Evolutionary conservation across 2,113 vertebrate species (phyloP).

Genomic region (Corythaixoides concolor): DNA sequence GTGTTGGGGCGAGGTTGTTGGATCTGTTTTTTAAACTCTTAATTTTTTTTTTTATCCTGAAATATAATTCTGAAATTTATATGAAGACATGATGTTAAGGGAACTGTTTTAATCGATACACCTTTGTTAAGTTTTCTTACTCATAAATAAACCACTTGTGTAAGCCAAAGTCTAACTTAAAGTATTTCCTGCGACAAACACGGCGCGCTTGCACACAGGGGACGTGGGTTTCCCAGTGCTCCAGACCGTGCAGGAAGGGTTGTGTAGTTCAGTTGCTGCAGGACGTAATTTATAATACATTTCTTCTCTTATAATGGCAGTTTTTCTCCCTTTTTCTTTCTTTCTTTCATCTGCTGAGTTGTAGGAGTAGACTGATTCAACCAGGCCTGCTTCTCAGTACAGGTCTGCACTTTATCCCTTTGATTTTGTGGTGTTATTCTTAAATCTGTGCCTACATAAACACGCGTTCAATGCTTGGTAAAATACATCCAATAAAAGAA

Average conservation of each 20-base stretch:
- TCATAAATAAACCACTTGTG: slow-evolving; percentile 38
- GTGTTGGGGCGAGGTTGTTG: neutral
- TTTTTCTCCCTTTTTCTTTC: neutral
- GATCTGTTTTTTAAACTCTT: neutral
- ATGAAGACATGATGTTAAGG: neutral
- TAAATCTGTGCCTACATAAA: slow-evolving; percentile 43
- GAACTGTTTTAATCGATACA: slow-evolving; percentile 1
- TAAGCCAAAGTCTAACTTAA: slow-evolving; percentile 17
- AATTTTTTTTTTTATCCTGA: slow-evolving; percentile 1
- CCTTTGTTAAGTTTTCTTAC: slow-evolving; percentile 37
- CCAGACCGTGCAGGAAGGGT: neutral
- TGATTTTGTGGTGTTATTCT: slow-evolving; percentile 47
- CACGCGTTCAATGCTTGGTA: slow-evolving; percentile 41
- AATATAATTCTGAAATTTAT: neutral
- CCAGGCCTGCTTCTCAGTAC: slow-evolving; percentile 29
- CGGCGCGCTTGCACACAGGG: neutral
- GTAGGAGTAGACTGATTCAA: slow-evolving; percentile 23
- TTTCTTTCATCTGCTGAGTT: neutral
- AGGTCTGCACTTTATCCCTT: slow-evolving; percentile 58
- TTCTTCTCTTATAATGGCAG: slow-evolving; percentile 35
- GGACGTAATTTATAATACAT: neutral
- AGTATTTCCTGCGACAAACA: neutral
- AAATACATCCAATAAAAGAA: slow-evolving; percentile 63
- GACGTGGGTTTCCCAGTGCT: neutral
- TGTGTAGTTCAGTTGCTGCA: neutral